A percentile compares a stretch with the other conserved stretches of the same genome.
phyloP scores from a whole-genome alignment of 2,113 vertebrate species.

The Grus americana region DNA sequence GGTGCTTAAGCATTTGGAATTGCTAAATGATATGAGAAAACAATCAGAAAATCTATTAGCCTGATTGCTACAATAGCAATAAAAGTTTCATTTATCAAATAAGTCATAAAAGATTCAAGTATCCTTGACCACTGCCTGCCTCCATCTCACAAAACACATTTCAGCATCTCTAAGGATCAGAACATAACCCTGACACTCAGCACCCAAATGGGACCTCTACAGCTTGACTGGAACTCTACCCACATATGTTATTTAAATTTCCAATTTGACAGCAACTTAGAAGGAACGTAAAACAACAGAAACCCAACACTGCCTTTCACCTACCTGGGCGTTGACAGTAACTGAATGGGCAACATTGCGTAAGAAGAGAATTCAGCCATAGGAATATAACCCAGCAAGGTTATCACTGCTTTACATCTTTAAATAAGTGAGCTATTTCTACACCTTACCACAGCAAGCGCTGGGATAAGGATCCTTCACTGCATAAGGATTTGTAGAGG shows the following conservation, averaged over 20 bases:
- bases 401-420: background rate
- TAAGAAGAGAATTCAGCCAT: background rate
- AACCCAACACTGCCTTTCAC: background rate
- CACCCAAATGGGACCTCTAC: background rate
- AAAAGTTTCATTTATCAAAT: background rate
- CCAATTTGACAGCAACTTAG: background rate
- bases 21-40: background rate
- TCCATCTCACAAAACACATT: background rate
- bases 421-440: background rate
- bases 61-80: background rate
- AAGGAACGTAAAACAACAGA: background rate
- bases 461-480: background rate
- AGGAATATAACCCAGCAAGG: background rate
- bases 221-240: background rate
- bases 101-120: background rate
- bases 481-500: background rate
- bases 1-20: background rate
- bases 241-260: background rate
- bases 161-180: background rate
- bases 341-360: background rate
- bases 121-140: background rate
- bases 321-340: background rate
- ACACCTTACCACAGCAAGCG: background rate
- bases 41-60: background rate
- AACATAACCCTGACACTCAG: background rate